Evolutionary conservation across 2,113 vertebrate species (phyloP).

Genomic region (Gymnogyps californianus): DNA sequence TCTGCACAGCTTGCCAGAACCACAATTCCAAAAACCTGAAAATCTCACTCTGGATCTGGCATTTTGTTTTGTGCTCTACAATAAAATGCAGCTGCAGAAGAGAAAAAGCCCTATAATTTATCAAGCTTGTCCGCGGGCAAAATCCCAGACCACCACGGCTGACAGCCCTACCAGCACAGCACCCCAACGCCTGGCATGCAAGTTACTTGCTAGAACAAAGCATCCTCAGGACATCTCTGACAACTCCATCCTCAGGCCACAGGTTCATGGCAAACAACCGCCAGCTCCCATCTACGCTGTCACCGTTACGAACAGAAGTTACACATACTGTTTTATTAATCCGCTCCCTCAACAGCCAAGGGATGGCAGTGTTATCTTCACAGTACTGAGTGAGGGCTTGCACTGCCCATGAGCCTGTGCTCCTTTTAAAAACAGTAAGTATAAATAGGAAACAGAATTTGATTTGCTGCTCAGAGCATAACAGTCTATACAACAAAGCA

Average conservation of each 20-base stretch:
- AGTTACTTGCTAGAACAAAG: background rate
- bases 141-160: background rate
- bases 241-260: background rate
- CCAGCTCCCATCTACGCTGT: background rate
- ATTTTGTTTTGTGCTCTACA: slow-evolving; percentile 43
- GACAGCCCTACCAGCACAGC: background rate
- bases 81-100: slow-evolving; percentile 12
- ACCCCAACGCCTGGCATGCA: background rate
- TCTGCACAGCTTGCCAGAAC: slow-evolving; percentile 19
- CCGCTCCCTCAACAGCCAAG: background rate
- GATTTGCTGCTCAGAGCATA: background rate
- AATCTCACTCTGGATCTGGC: background rate
- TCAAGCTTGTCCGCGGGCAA: background rate
- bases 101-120: background rate
- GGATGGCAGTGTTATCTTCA: background rate
- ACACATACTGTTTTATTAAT: background rate
- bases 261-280: background rate
- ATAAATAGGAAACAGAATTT: background rate
- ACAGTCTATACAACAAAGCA: background rate
- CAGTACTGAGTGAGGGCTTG: background rate
- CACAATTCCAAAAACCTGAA: background rate
- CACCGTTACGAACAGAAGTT: background rate
- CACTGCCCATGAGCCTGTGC: background rate
- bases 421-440: background rate
- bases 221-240: background rate